Percentiles rank a stretch among this genome's conserved stretches.
Evolutionary conservation across 2,797 vertebrate species (phyloP).

Genomic region (Bovichtus diacanthus): DNA sequence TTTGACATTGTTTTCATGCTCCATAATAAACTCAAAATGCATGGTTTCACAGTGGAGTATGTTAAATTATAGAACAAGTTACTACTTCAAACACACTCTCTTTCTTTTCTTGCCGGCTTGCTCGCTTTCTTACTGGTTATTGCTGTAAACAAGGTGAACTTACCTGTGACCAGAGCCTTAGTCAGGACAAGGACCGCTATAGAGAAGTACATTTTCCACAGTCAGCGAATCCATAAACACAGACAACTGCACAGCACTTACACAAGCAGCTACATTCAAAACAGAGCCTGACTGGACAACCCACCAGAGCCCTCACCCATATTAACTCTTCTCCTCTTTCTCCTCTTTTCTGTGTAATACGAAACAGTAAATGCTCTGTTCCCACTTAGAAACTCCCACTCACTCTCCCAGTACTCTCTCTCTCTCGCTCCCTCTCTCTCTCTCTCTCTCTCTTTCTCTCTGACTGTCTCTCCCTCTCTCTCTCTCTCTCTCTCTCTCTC

Average conservation of each 20-base stretch:
- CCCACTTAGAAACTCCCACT: conserved; percentile 88
- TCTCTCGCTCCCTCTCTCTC: conserved; percentile 54
- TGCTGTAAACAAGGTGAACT: conserved; percentile 75
- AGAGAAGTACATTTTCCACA: conserved; percentile 88
- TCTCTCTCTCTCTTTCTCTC: conserved; percentile 64
- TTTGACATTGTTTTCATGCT: conserved; percentile 16
- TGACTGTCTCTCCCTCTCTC: conserved; percentile 58
- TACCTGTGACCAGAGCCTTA: conserved; percentile 87
- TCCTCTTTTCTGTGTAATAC: conserved; percentile 86
- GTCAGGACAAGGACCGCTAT: conserved; percentile 87
- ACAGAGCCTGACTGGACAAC: conserved; percentile 68
- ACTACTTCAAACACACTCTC: not conserved
- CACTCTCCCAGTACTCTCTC: conserved; percentile 71
- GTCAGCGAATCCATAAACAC: conserved; percentile 87
- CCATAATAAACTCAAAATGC: not conserved
- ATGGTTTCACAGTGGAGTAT: not conserved
- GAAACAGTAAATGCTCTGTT: conserved; percentile 90
- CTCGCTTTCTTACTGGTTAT: conserved; percentile 15
- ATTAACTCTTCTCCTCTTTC: conserved; percentile 82
- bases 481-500: conserved; percentile 52
- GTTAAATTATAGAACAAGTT: conserved; percentile 3
- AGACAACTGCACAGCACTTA: conserved; percentile 75
- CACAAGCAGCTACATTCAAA: conserved; percentile 76
- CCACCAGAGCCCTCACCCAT: conserved; percentile 75
- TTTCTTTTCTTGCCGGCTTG: conserved; percentile 7